These are phyloP conservation scores for Neogobius melanostomus DNA, from an alignment of 2,113 vertebrate genomes.

Conservation along the genomic window DNA sequence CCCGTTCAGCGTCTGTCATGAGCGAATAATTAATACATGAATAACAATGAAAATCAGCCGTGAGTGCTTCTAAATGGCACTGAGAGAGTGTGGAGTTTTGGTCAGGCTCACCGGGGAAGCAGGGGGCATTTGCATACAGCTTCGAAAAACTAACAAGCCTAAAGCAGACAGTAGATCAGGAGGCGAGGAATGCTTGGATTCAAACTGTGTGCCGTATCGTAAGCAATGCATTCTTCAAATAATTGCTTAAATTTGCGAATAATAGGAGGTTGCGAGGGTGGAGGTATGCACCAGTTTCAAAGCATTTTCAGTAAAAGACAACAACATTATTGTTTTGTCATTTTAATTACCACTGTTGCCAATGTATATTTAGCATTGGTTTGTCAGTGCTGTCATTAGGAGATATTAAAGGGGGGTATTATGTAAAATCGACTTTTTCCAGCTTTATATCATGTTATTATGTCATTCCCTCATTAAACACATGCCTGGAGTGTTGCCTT, in stretches of 20 bases:
- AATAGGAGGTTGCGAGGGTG: neutral
- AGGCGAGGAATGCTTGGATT: neutral
- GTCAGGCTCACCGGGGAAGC: constrained; percentile 14
- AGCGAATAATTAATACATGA: constrained; percentile 78
- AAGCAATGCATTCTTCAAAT: neutral
- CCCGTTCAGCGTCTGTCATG: constrained; percentile 65
- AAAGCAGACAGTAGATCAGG: constrained; percentile 1
- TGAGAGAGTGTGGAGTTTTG: constrained; percentile 33
- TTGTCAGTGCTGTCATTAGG: too few species aligned
- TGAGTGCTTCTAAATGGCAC: constrained; percentile 56
- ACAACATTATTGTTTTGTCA: too few species aligned
- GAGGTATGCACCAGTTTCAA: neutral
- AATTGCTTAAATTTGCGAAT: neutral
- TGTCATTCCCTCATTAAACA: too few species aligned
- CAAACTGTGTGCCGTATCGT: neutral
- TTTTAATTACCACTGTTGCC: too few species aligned
- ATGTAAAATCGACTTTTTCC: too few species aligned
- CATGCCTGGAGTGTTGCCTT: too few species aligned
- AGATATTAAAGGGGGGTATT: too few species aligned
- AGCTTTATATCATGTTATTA: too few species aligned
- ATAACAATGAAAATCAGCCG: constrained; percentile 75
- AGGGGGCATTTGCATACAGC: constrained; percentile 38
- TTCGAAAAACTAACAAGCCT: constrained; percentile 12
- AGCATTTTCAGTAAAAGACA: too few species aligned
- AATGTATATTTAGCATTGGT: too few species aligned